A percentile compares a stretch with the other conserved stretches of the same genome.
Conservation (phyloP, 2,797 vertebrate genomes). For the Phataginus tetradactyla region DNA sequence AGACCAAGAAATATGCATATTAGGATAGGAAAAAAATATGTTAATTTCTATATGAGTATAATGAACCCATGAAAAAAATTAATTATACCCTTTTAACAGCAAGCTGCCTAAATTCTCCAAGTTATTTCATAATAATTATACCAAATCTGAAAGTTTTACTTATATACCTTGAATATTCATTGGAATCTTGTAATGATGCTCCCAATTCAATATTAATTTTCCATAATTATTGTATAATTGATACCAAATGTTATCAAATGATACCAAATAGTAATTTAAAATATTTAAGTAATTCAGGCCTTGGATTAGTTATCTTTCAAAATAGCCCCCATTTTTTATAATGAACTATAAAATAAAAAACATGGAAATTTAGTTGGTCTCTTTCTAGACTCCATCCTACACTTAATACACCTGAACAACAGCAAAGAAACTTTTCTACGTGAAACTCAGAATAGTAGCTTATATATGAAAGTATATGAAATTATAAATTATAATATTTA, state of each 20-base stretch:
- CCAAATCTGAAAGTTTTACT: not conserved
- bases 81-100: not conserved
- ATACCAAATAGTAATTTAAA: not conserved
- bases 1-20: not conserved
- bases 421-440: not conserved
- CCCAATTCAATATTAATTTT: not conserved
- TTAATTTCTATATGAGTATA: not conserved
- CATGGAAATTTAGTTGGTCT: not conserved
- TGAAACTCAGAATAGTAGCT: not conserved
- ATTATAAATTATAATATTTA: not conserved
- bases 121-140: not conserved
- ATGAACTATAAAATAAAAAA: not conserved
- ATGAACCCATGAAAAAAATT: not conserved
- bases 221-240: not conserved
- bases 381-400: not conserved
- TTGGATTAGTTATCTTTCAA: not conserved
- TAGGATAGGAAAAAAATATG: not conserved
- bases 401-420: not conserved
- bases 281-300: not conserved
- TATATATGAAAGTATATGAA: not conserved
- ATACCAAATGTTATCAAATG: not conserved
- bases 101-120: not conserved
- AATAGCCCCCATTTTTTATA: not conserved
- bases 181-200: not conserved
- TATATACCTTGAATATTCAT: not conserved